Evolutionary conservation across 2,888 invertebrate genomes (phyloP).

Genomic region (Fragum fragum): DNA sequence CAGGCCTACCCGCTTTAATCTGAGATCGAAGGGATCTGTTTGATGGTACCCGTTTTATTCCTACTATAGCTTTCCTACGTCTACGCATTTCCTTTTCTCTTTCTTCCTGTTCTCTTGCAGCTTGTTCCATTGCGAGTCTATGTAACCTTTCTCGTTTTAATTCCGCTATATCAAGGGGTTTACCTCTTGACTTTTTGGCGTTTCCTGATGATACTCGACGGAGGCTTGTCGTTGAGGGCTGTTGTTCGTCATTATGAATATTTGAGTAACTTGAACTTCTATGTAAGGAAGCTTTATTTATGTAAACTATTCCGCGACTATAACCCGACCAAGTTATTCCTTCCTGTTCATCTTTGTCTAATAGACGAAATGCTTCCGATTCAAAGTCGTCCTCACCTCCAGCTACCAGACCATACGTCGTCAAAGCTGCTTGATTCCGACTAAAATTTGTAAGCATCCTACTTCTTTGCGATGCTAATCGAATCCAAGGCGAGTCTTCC

Average conservation of each 20-base stretch:
- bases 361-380: constrained; percentile 61
- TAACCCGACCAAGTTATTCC: constrained; percentile 58
- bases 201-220: constrained; percentile 64
- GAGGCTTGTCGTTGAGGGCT: neutral
- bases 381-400: constrained; percentile 62
- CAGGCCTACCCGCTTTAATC: constrained; percentile 17
- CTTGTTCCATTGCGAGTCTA: constrained; percentile 52
- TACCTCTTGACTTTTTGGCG: constrained; percentile 58
- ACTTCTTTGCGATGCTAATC: constrained; percentile 53
- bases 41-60: neutral
- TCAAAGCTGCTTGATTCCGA: constrained; percentile 57
- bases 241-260: constrained; percentile 29
- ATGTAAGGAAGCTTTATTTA: constrained; percentile 45
- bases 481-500: constrained; percentile 68
- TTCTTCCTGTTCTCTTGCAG: constrained; percentile 38
- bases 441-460: constrained; percentile 71
- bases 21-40: neutral
- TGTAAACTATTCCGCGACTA: constrained; percentile 59
- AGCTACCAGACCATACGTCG: constrained; percentile 33
- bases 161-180: constrained; percentile 70
- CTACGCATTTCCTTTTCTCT: constrained; percentile 50
- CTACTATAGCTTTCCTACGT: neutral
- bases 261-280: constrained; percentile 70
- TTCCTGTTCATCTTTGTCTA: constrained; percentile 71
- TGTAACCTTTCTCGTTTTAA: constrained; percentile 66